These are phyloP conservation scores for Rousettus madagascariensis DNA, from an alignment of 2,797 vertebrate species.

Conservation along the genomic window DNA sequence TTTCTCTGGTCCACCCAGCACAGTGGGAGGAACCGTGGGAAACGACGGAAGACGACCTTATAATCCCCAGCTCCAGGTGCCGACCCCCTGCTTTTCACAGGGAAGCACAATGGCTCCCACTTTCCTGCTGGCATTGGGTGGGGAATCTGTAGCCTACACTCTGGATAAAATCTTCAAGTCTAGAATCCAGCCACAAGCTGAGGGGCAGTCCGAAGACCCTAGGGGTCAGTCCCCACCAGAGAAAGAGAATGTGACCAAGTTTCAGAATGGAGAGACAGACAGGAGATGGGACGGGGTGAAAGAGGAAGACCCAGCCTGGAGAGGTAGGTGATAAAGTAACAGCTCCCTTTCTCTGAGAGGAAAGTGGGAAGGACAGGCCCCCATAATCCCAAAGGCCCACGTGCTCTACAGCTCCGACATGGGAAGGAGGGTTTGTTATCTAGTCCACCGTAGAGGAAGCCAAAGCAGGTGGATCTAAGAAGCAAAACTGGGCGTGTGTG, in stretches of 20 bases:
- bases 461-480: neutral
- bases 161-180: neutral
- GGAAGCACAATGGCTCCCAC: neutral
- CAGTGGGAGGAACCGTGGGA: neutral
- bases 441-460: neutral
- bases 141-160: neutral
- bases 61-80: neutral
- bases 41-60: neutral
- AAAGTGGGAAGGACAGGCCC: neutral
- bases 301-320: neutral
- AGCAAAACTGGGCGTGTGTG: neutral
- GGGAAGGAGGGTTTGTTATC: neutral
- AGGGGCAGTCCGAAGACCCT: neutral
- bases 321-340: neutral
- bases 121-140: neutral
- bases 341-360: neutral
- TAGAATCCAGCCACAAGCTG: neutral
- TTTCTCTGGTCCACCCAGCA: neutral
- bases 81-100: neutral
- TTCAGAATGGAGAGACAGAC: neutral
- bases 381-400: too few species aligned
- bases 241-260: neutral
- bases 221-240: neutral
- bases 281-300: neutral
- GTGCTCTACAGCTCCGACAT: fast-evolving